phyloP scores from a whole-genome alignment of 1,140 invertebrate species.

The Drosophila azteca region DNA sequence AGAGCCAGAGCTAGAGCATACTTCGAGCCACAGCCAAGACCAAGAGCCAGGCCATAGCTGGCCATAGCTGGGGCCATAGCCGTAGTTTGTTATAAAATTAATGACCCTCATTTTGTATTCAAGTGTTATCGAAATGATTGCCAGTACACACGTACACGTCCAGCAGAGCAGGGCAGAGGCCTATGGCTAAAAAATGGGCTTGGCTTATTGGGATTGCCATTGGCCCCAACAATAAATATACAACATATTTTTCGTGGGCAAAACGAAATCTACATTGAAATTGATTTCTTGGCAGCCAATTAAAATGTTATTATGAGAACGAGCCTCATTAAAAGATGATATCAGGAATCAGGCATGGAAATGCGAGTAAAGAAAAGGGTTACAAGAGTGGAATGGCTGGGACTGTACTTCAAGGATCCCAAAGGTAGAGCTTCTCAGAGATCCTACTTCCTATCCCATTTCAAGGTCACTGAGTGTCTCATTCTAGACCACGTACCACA shows the following conservation, averaged over 20 bases:
- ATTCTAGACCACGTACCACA: constrained; percentile 50
- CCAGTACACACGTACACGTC: constrained; percentile 63
- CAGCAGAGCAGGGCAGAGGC: constrained; percentile 8
- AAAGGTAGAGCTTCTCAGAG: neutral
- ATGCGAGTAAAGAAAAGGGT: neutral
- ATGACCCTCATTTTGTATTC: constrained; percentile 82
- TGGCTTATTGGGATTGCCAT: constrained; percentile 38
- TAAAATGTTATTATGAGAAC: constrained; percentile 61
- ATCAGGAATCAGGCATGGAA: neutral
- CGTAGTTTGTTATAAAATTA: constrained; percentile 80
- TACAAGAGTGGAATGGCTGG: neutral
- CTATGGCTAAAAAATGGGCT: constrained; percentile 65
- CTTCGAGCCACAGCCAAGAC: neutral
- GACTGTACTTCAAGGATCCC: no score
- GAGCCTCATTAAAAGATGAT: constrained; percentile 56
- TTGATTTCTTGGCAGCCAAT: constrained; percentile 62
- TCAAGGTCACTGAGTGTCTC: constrained; percentile 32
- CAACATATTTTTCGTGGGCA: constrained; percentile 45
- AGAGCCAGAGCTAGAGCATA: constrained; percentile 8
- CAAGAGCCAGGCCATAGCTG: no score
- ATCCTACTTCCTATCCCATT: neutral
- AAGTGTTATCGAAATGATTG: constrained; percentile 82
- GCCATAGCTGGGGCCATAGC: constrained; percentile 28
- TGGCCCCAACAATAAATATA: constrained; percentile 52
- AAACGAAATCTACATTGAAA: constrained; percentile 32